Evolutionary conservation across 1,140 invertebrate species (phyloP), one percentile per base, ranked within the genome.

Genomic region (Grapholita molesta): DNA sequence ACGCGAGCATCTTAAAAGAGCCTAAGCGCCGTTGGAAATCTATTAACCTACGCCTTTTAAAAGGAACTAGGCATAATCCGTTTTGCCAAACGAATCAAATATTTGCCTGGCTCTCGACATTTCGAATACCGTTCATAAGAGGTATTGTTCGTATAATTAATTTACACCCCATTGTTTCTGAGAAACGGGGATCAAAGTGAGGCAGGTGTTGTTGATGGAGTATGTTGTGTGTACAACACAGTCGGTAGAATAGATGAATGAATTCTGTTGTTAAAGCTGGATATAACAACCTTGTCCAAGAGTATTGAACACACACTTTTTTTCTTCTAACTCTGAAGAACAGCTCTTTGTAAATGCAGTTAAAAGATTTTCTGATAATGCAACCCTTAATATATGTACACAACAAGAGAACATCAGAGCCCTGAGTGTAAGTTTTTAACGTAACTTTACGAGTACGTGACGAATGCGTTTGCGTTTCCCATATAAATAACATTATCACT

Each of bases 121-220:
- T 32, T 21, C 55, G 7, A 48, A 61, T 15, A 25, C 28, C 23
- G 42, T 57, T 25, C 28, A 24, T 11, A 61, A 32, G 55, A 30
- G 24, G 24, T 25, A 61, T 61, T 61, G 55, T 61, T 61, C 28
- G 55, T 23, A 32, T 61, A 61, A 61, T 61, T 61, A 61, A 61
- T 61, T 61, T 61, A 28, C 55, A 30, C 25, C 24, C 55, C 7
- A 18, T 61, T 28, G 55, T 61, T 48, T 21, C 28, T n/a, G 25
- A 32, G 25, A 30, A 24, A 12, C 6, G 38, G 6, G 42, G 42
- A 48, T 48, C 18, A 48, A 48, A 48, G 18, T 21, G n/a, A 48
- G n/a, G 38, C 38, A 42, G 42, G 42, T 48, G 42, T 48, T 48
- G 42, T 21, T 38, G 12, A n/a, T 38, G 7, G 42, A 8, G 42